Evolutionary conservation across 1,140 invertebrate genomes (phyloP).

Genomic region (Ips nitidus): DNA sequence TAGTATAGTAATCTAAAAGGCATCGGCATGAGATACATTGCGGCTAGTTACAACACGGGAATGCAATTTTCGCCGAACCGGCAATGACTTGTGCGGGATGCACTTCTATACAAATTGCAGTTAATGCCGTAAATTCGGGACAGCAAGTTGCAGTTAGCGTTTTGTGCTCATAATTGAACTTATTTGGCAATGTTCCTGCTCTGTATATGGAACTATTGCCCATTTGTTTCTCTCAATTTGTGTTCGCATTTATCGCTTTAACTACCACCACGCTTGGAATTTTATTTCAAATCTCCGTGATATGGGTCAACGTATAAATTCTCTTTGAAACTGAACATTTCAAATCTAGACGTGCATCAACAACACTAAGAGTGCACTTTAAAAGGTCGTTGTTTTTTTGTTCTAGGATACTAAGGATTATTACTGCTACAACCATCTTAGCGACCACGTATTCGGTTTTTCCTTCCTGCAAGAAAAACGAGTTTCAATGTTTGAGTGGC

Average conservation of each 20-base stretch:
- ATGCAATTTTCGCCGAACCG: conserved; percentile 1
- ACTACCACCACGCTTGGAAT: conserved; percentile 9
- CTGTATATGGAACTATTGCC: conserved; percentile 17
- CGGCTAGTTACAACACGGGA: not conserved
- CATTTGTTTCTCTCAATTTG: conserved; percentile 21
- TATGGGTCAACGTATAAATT: too few species aligned
- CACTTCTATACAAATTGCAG: conserved; percentile 24
- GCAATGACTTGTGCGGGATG: conserved; percentile 3
- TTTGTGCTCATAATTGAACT: conserved; percentile 26
- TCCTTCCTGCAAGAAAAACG: conserved; percentile 36
- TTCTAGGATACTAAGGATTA: conserved; percentile 34
- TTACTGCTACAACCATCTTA: conserved; percentile 19
- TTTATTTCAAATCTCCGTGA: conserved; percentile 1
- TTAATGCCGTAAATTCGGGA: conserved; percentile 16
- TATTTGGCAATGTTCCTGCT: conserved; percentile 26
- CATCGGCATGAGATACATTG: not conserved
- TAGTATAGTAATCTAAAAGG: not conserved
- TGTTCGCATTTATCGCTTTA: conserved; percentile 20
- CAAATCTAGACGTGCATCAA: too few species aligned
- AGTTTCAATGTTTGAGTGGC: conserved; percentile 51
- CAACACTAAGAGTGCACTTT: not conserved
- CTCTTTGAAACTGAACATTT: too few species aligned
- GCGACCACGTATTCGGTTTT: conserved; percentile 25
- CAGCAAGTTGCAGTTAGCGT: conserved; percentile 19
- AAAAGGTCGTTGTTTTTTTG: not conserved